A percentile compares a stretch with the other conserved stretches of the same genome.
Conservation (phyloP, 1,140 invertebrate species). For the Semibalanus balanoides region DNA sequence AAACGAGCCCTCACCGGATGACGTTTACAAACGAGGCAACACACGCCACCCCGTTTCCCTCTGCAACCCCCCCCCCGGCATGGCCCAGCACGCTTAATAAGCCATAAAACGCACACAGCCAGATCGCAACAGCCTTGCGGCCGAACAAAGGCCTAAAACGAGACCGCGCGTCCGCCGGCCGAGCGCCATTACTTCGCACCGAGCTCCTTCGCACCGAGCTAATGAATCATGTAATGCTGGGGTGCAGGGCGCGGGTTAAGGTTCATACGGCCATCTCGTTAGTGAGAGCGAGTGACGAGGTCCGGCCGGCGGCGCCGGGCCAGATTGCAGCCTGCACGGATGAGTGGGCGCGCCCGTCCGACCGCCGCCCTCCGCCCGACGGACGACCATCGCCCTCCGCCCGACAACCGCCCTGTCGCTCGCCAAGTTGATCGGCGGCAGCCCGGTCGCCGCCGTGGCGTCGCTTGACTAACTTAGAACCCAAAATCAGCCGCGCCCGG, state of each 20-base stretch:
- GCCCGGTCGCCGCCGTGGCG: too few species aligned
- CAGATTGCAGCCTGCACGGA: not conserved
- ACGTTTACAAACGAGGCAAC: not conserved
- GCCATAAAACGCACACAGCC: not conserved
- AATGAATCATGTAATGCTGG: not conserved
- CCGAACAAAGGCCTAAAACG: not conserved
- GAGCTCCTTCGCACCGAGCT: not conserved
- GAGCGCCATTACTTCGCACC: not conserved
- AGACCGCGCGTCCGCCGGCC: not conserved
- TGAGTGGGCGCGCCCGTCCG: not conserved
- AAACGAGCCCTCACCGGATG: not conserved
- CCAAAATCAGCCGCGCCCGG: not conserved
- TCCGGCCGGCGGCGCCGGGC: too few species aligned
- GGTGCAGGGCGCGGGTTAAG: not conserved
- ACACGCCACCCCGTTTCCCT: too few species aligned
- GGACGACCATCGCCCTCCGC: too few species aligned
- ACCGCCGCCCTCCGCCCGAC: too few species aligned
- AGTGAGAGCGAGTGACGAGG: not conserved
- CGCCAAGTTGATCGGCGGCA: not conserved
- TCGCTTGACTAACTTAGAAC: not conserved
- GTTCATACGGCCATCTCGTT: not conserved
- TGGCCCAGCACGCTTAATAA: not conserved
- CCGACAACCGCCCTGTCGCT: too few species aligned
- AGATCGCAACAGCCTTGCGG: not conserved
- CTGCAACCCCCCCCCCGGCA: too few species aligned